Evolutionary conservation across 2,888 invertebrate species (phyloP).

Genomic region (Coecobrya sp.): DNA sequence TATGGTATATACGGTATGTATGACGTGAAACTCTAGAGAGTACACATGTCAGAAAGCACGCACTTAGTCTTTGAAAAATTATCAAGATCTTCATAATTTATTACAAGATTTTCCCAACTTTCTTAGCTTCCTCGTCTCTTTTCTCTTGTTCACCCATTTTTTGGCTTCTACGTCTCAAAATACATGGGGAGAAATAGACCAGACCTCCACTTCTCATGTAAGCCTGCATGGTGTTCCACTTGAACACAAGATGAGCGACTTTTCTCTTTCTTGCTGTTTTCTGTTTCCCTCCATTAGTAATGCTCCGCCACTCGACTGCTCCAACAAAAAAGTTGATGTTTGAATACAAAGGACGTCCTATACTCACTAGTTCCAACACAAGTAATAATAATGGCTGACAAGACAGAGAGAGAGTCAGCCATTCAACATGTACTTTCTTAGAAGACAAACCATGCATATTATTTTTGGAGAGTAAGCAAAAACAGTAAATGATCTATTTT

Average conservation of each 20-base stretch:
- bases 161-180: not conserved
- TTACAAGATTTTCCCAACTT: constrained; percentile 81
- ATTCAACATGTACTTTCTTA: constrained; percentile 48
- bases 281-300: constrained; percentile 29
- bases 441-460: constrained; percentile 45
- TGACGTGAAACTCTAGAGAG: constrained; percentile 73
- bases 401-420: not conserved
- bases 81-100: constrained; percentile 85
- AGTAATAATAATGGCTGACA: constrained; percentile 28
- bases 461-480: constrained; percentile 57
- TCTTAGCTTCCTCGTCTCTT: not conserved
- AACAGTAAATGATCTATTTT: constrained; percentile 54
- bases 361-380: not conserved
- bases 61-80: constrained; percentile 85
- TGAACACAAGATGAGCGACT: not conserved
- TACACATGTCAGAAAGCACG: constrained; percentile 84
- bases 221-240: not conserved
- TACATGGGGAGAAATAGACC: not conserved
- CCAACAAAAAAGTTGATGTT: constrained; percentile 46
- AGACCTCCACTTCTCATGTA: not conserved
- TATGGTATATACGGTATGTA: not conserved
- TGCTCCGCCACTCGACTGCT: not conserved
- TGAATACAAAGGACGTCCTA: constrained; percentile 53
- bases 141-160: constrained; percentile 5
- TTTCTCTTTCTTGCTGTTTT: not conserved